Base-by-base conservation (phyloP, 2,888 invertebrate genomes). In the Hartigia nigra region DNA sequence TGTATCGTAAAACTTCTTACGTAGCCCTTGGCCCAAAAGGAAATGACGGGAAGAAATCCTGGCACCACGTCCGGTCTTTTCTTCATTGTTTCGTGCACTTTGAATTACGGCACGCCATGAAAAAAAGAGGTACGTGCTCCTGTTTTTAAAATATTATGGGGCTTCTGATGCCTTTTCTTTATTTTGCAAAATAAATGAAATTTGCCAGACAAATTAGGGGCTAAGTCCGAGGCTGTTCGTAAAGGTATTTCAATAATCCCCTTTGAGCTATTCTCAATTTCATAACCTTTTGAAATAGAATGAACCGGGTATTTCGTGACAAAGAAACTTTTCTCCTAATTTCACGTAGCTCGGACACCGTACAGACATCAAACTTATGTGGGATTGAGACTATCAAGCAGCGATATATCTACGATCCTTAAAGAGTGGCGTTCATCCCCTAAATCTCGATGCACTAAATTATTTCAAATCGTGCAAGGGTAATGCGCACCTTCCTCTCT, bases 1-100 rank as follows among this genome's bases (percentile, higher is more conserved):
- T 86, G 83, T 85, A 84, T 83, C 82, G 83, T 81, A 74, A 82
- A 84, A 86, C 82, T 85, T 82, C 81, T 85, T 82, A 76, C 81
- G 75, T 12, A 75, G n/a, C 70, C 70, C 76, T 39, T 69, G 76
- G 74, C 14, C 32, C 32, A 35, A 55, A 74, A 79, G 55, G 76
- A 70, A 31, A 35, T 37, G 79, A 55, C 81, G 81, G 81, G 81
- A 84, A 80, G 77, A 74, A 75, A 76, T 76, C 79, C 80, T 74
- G 78, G 74, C 79, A 39, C 78, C 78, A 79, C 82, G 80, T 84
- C 82, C 83, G 83, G 81, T 76, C 79, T 82, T 82, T 84, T 83
- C 80, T 84, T 80, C 81, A 76, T 83, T 82, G 77, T 77, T 77
- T 79, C 77, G 77, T 74, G 31, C 34, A 31, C 37, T 31, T 31